Conservation (phyloP, 2,797 vertebrate genomes). For the Microchirus variegatus region DNA sequence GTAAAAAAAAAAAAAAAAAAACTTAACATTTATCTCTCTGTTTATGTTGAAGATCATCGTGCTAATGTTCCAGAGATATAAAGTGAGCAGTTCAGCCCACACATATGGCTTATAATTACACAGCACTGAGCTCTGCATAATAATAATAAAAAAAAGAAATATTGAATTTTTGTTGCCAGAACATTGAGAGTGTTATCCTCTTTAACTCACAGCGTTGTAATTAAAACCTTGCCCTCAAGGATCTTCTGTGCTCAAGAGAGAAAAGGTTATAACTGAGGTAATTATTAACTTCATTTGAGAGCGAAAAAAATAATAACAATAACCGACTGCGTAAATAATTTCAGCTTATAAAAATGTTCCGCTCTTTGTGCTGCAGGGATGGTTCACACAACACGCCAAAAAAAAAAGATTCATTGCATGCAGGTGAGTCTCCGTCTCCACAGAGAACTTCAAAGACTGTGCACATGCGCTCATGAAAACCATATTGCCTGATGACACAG, state of each 20-base stretch:
- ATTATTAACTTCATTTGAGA: slow-evolving; percentile 60
- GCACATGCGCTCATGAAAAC: slow-evolving; percentile 47
- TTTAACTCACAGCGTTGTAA: slow-evolving; percentile 68
- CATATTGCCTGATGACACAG: slow-evolving; percentile 44
- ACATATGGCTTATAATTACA: slow-evolving; percentile 67
- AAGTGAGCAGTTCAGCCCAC: slow-evolving; percentile 49
- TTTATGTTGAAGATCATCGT: slow-evolving; percentile 41
- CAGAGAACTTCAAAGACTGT: slow-evolving; percentile 53
- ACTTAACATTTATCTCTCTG: slow-evolving; percentile 31
- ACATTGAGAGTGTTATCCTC: slow-evolving; percentile 50
- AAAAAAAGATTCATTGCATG: slow-evolving; percentile 55
- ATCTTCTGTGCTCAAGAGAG: slow-evolving; percentile 66
- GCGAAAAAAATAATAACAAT: slow-evolving; percentile 32
- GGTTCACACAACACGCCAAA: slow-evolving; percentile 31
- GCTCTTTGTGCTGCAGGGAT: slow-evolving; percentile 11
- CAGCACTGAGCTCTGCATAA: slow-evolving; percentile 44
- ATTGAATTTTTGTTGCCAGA: slow-evolving; percentile 58
- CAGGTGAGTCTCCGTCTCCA: slow-evolving; percentile 54
- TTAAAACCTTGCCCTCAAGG: slow-evolving; percentile 73
- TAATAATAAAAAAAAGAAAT: slow-evolving; percentile 49
- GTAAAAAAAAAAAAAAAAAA: slow-evolving; percentile 12
- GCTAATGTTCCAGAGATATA: slow-evolving; percentile 25
- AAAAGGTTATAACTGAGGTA: slow-evolving; percentile 54
- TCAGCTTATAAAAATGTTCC: slow-evolving; percentile 27
- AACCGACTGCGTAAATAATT: slow-evolving; percentile 64